These are phyloP conservation scores for Parthenolecanium corni DNA, from an alignment of 2,888 invertebrate species.

Conservation along the genomic window DNA sequence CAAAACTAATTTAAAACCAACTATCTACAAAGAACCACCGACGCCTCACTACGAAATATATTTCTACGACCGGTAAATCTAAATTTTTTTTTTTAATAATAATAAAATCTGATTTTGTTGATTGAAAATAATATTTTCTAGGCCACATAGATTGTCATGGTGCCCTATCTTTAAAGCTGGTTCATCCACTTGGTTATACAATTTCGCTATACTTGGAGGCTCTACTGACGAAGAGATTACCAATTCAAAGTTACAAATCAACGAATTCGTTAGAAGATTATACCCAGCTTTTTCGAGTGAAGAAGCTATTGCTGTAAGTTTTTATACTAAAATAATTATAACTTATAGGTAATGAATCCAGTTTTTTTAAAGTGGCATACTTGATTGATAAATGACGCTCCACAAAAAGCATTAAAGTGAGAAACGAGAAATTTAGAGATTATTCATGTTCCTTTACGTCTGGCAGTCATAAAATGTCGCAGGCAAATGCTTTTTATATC, in stretches of 20 bases:
- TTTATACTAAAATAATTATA: no score
- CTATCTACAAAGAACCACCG: slow-evolving; percentile 40
- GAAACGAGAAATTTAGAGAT: no score
- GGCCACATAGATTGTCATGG: slow-evolving; percentile 40
- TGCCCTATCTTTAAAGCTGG: slow-evolving; percentile 44
- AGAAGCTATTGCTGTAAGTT: slow-evolving; percentile 37
- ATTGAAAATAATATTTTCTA: slow-evolving; percentile 31
- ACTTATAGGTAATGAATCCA: no score
- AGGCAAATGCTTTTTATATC: no score
- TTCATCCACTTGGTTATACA: slow-evolving; percentile 42
- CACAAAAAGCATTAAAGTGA: no score
- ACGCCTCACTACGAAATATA: slow-evolving; percentile 42
- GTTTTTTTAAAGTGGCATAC: no score
- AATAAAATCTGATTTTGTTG: not conserved
- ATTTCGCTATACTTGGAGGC: slow-evolving; percentile 41
- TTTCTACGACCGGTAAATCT: slow-evolving; percentile 40
- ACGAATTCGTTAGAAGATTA: slow-evolving; percentile 37
- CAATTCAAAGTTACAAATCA: slow-evolving; percentile 36
- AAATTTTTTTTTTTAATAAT: not conserved
- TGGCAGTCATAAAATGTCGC: no score
- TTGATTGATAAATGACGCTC: no score
- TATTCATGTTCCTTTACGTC: no score
- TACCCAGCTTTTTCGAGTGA: slow-evolving; percentile 40
- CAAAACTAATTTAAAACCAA: slow-evolving; percentile 33
- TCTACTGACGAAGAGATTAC: slow-evolving; percentile 37